Evolutionary conservation across 2,888 invertebrate species (phyloP).

Genomic region (Athalia rosae): DNA sequence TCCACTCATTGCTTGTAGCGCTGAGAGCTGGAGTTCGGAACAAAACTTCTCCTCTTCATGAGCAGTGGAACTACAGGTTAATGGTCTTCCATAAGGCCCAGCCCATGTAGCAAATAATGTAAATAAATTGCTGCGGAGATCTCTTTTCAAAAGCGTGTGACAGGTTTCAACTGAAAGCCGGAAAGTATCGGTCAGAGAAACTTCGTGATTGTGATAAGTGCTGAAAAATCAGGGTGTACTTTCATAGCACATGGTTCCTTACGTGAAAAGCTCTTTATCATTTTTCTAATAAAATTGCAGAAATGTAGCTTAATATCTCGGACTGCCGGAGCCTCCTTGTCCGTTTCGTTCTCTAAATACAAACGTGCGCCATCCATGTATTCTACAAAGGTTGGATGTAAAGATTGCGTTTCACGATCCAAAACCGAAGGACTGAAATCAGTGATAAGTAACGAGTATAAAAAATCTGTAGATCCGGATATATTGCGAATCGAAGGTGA

Average conservation of each 20-base stretch:
- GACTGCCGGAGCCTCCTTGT: slow-evolving; percentile 92
- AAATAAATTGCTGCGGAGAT: slow-evolving; percentile 91
- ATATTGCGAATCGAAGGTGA: no score
- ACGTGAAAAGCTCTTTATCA: slow-evolving; percentile 95
- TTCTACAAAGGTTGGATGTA: slow-evolving; percentile 92
- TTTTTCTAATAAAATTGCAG: slow-evolving; percentile 94
- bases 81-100: slow-evolving; percentile 87
- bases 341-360: slow-evolving; percentile 94
- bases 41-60: slow-evolving; percentile 67
- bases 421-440: slow-evolving; percentile 84
- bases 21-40: slow-evolving; percentile 75
- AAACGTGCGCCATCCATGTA: slow-evolving; percentile 95
- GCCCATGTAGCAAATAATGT: slow-evolving; percentile 96
- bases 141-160: slow-evolving; percentile 88
- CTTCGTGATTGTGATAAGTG: slow-evolving; percentile 16
- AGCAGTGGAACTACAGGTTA: slow-evolving; percentile 69
- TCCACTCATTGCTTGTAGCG: slow-evolving; percentile 93
- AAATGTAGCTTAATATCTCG: slow-evolving; percentile 95
- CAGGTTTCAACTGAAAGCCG: slow-evolving; percentile 87
- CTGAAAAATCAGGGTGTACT: slow-evolving; percentile 20
- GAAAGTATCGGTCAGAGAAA: not conserved
- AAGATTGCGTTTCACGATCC: slow-evolving; percentile 87
- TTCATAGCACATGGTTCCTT: slow-evolving; percentile 71
- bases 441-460: slow-evolving; percentile 24
- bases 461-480: slow-evolving; percentile 32